Base-by-base conservation (phyloP, 2,113 vertebrate species). In the Scytalopus superciliaris region DNA sequence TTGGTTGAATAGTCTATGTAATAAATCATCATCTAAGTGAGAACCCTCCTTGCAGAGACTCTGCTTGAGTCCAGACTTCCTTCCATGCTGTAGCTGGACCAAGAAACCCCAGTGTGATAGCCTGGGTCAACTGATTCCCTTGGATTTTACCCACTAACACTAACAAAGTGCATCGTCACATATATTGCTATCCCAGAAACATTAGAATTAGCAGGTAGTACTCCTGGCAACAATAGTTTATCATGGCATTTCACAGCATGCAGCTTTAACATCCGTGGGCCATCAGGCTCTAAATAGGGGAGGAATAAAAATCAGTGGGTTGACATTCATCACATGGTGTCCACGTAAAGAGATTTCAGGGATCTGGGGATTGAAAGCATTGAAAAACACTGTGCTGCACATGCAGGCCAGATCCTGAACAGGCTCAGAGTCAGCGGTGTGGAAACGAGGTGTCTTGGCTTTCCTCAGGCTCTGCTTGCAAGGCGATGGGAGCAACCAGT, bases 331-430 rank as follows among this genome's bases (percentile, higher is more conserved):
- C 42, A 66, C 37, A 19, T 12, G 67, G 64, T 50, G 72, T 12
- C 64, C 86, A 63, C 1, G 2, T 33, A 62, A 53, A 44, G 30
- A 62, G 42, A 40, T 50, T 50, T 86, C 59, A 33, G 37, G 68
- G 55, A n/a, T 62, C 72, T 60, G 63, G 67, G 50, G 37, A 35
- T 0, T 12, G 31, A 66, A 91, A 90, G 79, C 92, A 66, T 27
- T 49, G 53, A 66, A 76, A 69, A 90, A 28, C 67, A 85, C 59
- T 1, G 72, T 57, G 85, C 90, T 95, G 95, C 59, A 92, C 95
- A 95, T 94, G 95, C 94, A 93, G 81, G 74, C 57, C 70, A 89
- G 57, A 76, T 52, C 81, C 93, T 67, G 42, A 83, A 57, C 70
- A 85, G 69, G 66, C 66, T 49, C 1, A 39, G 57, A 78, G 70